Evolutionary conservation across 2,797 vertebrate species (phyloP).

Genomic region (Lithobates pipiens): DNA sequence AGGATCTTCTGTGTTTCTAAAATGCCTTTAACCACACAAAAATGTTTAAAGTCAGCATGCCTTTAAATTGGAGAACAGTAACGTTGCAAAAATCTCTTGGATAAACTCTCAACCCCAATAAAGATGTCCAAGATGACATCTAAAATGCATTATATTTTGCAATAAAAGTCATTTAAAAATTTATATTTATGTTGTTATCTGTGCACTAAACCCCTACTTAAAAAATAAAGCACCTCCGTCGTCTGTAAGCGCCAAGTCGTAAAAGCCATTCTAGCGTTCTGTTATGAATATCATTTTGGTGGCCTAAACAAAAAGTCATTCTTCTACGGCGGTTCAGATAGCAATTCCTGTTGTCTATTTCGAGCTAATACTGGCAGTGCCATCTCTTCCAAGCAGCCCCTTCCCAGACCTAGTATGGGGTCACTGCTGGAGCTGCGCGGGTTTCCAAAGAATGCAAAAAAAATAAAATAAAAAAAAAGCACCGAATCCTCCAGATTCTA

Average conservation of each 20-base stretch:
- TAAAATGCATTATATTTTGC: slow-evolving; percentile 30
- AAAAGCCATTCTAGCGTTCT: slow-evolving; percentile 19
- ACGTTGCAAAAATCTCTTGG: slow-evolving; percentile 37
- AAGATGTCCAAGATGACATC: slow-evolving; percentile 29
- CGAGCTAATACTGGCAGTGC: slow-evolving; percentile 3
- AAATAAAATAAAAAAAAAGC: background rate
- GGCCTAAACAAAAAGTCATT: background rate
- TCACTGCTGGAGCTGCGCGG: background rate
- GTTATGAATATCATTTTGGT: slow-evolving; percentile 18
- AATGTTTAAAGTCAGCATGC: no score
- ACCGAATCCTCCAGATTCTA: background rate
- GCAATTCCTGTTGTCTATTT: slow-evolving; percentile 20
- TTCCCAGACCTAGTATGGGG: slow-evolving; percentile 38
- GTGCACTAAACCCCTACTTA: slow-evolving; percentile 19
- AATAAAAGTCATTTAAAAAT: slow-evolving; percentile 36
- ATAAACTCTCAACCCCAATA: slow-evolving; percentile 43
- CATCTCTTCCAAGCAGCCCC: background rate
- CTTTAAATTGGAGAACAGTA: background rate
- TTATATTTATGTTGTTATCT: slow-evolving; percentile 39
- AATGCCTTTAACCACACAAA: no score
- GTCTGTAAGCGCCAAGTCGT: slow-evolving; percentile 26
- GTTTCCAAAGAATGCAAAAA: background rate
- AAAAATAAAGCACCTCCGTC: slow-evolving; percentile 40
- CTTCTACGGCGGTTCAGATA: slow-evolving; percentile 1
- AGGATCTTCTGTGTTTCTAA: no score